Percentiles rank a stretch among this genome's conserved stretches.
Conservation (phyloP, 2,888 invertebrate genomes). For the Drosophila tanythrix region DNA sequence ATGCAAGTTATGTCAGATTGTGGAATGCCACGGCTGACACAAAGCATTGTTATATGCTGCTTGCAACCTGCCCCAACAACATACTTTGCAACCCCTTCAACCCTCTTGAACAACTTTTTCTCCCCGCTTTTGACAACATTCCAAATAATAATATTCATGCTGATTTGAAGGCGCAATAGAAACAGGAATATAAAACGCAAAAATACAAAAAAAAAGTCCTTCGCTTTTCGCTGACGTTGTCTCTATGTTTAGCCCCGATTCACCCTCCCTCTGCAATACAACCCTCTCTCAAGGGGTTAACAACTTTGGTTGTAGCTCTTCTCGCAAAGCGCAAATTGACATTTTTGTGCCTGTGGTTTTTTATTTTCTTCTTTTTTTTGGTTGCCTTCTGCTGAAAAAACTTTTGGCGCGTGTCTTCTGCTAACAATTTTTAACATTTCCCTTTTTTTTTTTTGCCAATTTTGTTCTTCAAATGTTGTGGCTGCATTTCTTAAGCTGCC, state of each 20-base stretch:
- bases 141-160: constrained; percentile 75
- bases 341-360: constrained; percentile 75
- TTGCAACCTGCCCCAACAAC: constrained; percentile 15
- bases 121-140: constrained; percentile 53
- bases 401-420: constrained; percentile 69
- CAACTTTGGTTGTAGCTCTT: constrained; percentile 53
- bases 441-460: constrained; percentile 9
- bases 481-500: constrained; percentile 62
- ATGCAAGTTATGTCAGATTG: constrained; percentile 74
- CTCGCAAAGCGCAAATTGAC: constrained; percentile 73
- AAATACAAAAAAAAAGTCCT: constrained; percentile 50
- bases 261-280: neutral
- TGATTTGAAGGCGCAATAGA: constrained; percentile 72
- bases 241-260: constrained; percentile 30
- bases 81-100: neutral
- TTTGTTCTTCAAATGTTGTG: constrained; percentile 15
- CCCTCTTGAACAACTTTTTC: neutral
- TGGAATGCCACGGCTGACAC: constrained; percentile 59
- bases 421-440: constrained; percentile 58
- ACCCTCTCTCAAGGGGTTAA: neutral
- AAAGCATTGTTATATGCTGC: constrained; percentile 51
- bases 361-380: neutral
- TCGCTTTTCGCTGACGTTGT: constrained; percentile 69
- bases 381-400: constrained; percentile 41
- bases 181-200: constrained; percentile 35